Base-by-base conservation (phyloP, 2,888 invertebrate genomes). In the Drosophila nr. perissopoda region DNA sequence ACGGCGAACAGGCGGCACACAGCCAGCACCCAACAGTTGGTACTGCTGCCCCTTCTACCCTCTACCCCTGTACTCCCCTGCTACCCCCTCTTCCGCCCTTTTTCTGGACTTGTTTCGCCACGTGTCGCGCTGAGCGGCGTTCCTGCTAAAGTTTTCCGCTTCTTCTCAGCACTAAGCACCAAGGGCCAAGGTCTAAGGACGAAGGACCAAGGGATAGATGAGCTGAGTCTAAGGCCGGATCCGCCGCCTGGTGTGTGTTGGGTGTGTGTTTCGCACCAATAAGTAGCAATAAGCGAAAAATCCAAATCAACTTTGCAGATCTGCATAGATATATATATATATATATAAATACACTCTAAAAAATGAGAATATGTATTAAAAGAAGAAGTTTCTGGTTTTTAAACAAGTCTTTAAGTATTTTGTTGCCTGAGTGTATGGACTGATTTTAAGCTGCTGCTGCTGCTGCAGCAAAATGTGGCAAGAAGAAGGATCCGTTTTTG, bases 81-180 rank as follows among this genome's bases (percentile, higher is more conserved):
- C 42, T 21, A 46, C 4, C 46, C 46, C 13, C 46, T 46, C 21
- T 16, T 25, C 7, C 7, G 7, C 2, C 38, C 38, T 38, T 53
- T 38, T 54, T 65, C 52, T 27, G 42, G 53, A 58, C 54, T 42
- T 25, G 46, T 31, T 66, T 54, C 46, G 83, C 57, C 83, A 83
- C 83, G 88, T 85, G 88, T 66, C 83, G 68, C 18, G 52, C 25
- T 58, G 70, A 72, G 65, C 80, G 62, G 56, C 62, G 54, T 56
- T 65, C 38, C n/a, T 52, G 46, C 25, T 61, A 75, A 75, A 81
- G 53, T 75, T 82, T 88, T 83, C 65, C 70, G 74, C 65, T 70
- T 61, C 49, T 34, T 18, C n/a, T 13, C 53, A 49, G 36, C 52
- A n/a, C 31, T 46, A 46, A 25, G 25, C 46, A 46, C 25, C 7